Base-by-base conservation (phyloP, 2,797 vertebrate species). In the Phrynocephalus guinanensis region DNA sequence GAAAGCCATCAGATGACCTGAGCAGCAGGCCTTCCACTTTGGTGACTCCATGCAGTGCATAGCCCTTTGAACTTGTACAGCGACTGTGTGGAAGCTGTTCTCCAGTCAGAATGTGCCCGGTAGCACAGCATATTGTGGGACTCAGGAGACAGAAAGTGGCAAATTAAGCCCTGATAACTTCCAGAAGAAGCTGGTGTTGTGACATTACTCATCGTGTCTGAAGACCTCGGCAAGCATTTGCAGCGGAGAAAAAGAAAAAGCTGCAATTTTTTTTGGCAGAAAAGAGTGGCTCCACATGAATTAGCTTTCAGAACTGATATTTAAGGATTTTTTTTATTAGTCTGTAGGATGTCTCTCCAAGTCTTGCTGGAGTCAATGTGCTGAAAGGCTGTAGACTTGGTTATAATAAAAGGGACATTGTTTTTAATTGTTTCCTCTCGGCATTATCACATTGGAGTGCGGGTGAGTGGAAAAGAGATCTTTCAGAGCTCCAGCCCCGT, bases 231-330 rank as follows among this genome's bases (percentile, higher is more conserved):
- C 93, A 88, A 92, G 92, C 5, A 2, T 88, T 89, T 87, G 1
- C 72, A 80, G 89, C 68, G 86, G 73, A 86, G 73, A 82, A 89
- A 84, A 88, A 75, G 88, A 92, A 44, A 63, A 90, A 79, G 20
- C 89, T 79, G 88, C 24, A 13, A 44, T 44, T 56, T 50, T 85
- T 92, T 93, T 92, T 93, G 89, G 92, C 85, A 92, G 80, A 73
- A 85, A 83, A 76, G 4, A 16, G 79, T 85, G 75, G 81, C 91
- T 93, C 86, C 89, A 91, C 90, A 93, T 82, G 85, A 94, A 93
- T 89, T 95, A 70, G 50, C 91, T 94, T 90, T 92, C 92, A 93
- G 89, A 95, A 78, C 26, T 88, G 88, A 83, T 92, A 88, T 91
- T 92, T 93, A 76, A 94, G 89, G 87, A 15, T 76, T 81, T 93